Evolutionary conservation across 2,888 invertebrate species (phyloP), one percentile per base, ranked within the genome.

Genomic region (Nudaria mundana): DNA sequence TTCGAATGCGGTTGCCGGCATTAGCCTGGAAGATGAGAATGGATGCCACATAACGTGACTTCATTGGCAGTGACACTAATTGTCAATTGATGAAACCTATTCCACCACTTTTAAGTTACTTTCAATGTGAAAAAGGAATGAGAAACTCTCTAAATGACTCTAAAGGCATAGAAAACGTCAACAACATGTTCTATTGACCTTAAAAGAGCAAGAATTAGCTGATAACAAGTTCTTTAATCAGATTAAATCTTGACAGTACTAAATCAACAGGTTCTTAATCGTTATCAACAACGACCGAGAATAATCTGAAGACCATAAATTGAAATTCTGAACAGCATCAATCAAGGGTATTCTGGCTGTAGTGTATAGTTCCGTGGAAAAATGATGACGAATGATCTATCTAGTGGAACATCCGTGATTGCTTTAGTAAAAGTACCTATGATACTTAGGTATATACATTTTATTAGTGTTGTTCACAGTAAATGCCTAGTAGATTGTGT

Each of bases 251-350:
- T 66, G 56, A 65, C 64, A 73, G 63, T 66, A 68, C 75, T 76
- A 66, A 73, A 76, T 80, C 73, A 74, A 66, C 65, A 56, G 56
- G 63, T 59, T 54, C 58, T 60, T 76, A 69, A 81, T 60, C 57
- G 59, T n/a, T n/a, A n/a, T n/a, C 62, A 79, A 79, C 75, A 63
- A 67, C 76, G 73, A 72, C 77, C 69, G 76, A 75, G 73, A 75
- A 66, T 68, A 73, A 74, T 75, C 67, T 67, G 69, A 54, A 76
- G 83, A 85, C 83, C 84, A 76, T 72, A 71, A 77, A 73, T 83
- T 81, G 84, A 85, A 85, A 85, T 84, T 74, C 66, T 66, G 74
- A 75, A 76, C 75, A 76, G n/a, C 15, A 81, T 82, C 74, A 80
- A 85, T 85, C 85, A 84, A 83, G 73, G 66, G 56, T 65, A 76